Conservation (phyloP, 2,113 vertebrate genomes). For the Brienomyrus longianalis region DNA sequence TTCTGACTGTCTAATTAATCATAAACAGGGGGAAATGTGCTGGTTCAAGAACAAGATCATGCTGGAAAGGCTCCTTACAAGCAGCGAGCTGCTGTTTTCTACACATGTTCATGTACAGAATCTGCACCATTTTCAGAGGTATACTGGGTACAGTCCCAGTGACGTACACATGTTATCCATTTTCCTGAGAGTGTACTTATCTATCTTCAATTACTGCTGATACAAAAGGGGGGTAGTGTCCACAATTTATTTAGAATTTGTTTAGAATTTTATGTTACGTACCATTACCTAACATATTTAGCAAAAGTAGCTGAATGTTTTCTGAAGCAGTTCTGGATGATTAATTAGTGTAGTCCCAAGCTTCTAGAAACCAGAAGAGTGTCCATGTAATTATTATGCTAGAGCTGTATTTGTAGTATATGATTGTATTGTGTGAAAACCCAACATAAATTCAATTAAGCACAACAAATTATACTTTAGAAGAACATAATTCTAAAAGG, state of each 20-base stretch:
- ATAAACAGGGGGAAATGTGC: background rate
- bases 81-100: background rate
- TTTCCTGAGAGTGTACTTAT: background rate
- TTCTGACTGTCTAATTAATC: background rate
- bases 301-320: background rate
- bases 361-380: background rate
- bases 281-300: background rate
- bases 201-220: background rate
- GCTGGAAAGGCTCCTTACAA: background rate
- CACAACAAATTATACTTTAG: background rate
- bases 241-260: background rate
- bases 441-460: background rate
- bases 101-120: background rate
- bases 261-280: background rate
- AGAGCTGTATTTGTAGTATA: background rate
- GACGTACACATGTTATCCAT: background rate
- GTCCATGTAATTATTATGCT: background rate
- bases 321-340: background rate
- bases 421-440: background rate
- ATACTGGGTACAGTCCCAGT: background rate
- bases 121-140: background rate
- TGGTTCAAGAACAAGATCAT: background rate
- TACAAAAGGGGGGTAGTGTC: background rate
- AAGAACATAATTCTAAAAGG: background rate
- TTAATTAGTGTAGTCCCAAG: background rate